Evolutionary conservation across 2,888 invertebrate species (phyloP).

Genomic region (Ichneumon xanthorius): DNA sequence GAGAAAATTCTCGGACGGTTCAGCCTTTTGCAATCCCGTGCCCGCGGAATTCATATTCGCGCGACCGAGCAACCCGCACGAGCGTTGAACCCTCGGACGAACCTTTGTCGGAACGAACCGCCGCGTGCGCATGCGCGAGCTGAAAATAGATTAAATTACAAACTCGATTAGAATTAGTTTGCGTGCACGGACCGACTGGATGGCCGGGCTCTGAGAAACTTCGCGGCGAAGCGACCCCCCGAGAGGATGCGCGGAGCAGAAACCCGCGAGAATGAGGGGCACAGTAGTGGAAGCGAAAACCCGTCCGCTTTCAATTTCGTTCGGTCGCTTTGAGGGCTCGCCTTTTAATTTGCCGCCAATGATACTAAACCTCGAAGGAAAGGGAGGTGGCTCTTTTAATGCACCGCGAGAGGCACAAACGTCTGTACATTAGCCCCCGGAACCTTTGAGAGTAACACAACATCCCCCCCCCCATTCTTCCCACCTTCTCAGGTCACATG

Average conservation of each 20-base stretch:
- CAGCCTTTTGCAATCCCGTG: no score
- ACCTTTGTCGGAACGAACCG: slow-evolving; percentile 45
- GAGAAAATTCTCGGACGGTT: neutral
- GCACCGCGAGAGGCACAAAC: slow-evolving; percentile 67
- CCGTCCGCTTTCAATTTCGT: slow-evolving; percentile 74
- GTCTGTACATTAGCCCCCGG: neutral
- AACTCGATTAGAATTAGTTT: slow-evolving; percentile 72
- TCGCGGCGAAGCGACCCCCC: slow-evolving; percentile 42
- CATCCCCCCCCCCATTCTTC: neutral
- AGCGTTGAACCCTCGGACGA: neutral
- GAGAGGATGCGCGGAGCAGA: slow-evolving; percentile 9
- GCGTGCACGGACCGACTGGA: slow-evolving; percentile 49
- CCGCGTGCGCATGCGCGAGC: neutral
- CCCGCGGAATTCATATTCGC: no score
- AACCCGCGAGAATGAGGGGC: slow-evolving; percentile 64
- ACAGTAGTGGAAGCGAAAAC: slow-evolving; percentile 27
- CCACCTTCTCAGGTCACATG: neutral
- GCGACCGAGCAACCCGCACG: neutral
- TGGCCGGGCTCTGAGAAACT: neutral
- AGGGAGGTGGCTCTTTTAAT: slow-evolving; percentile 66
- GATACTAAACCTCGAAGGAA: slow-evolving; percentile 78
- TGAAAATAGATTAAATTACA: slow-evolving; percentile 72
- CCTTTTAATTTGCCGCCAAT: slow-evolving; percentile 79
- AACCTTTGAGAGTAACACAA: no score
- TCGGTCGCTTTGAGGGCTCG: slow-evolving; percentile 76